Evolutionary conservation across 1,140 invertebrate genomes (phyloP).

Genomic region (Drepana arcuata): DNA sequence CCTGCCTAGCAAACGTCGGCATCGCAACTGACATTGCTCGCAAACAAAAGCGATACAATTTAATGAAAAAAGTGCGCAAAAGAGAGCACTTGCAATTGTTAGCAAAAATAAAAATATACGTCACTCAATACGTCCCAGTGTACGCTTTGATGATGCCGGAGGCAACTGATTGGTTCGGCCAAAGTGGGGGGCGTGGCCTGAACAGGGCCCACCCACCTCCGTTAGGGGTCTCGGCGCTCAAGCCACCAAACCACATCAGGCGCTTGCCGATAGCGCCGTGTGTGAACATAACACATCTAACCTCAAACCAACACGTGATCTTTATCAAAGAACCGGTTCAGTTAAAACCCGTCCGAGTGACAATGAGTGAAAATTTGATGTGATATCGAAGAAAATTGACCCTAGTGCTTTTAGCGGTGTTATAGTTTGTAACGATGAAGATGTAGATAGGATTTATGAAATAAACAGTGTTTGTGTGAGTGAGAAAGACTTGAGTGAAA

Average conservation of each 20-base stretch:
- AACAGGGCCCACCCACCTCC: slow-evolving; percentile 30
- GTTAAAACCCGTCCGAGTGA: slow-evolving; percentile 5
- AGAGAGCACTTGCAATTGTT: slow-evolving; percentile 37
- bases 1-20: slow-evolving; percentile 34
- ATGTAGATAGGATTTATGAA: slow-evolving; percentile 15
- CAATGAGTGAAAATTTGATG: slow-evolving; percentile 12
- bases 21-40: slow-evolving; percentile 41
- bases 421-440: slow-evolving; percentile 8
- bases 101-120: slow-evolving; percentile 53
- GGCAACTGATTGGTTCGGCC: slow-evolving; percentile 27
- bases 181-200: slow-evolving; percentile 34
- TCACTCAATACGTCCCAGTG: slow-evolving; percentile 58
- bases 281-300: slow-evolving; percentile 24
- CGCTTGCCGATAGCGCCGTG: slow-evolving; percentile 57
- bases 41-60: slow-evolving; percentile 52
- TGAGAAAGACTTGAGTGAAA: slow-evolving; percentile 12
- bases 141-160: slow-evolving; percentile 44
- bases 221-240: slow-evolving; percentile 40
- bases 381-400: slow-evolving; percentile 7
- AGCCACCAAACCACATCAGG: slow-evolving; percentile 48
- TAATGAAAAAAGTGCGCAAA: slow-evolving; percentile 32
- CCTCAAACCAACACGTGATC: slow-evolving; percentile 31
- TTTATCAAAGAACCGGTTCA: slow-evolving; percentile 13
- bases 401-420: slow-evolving; percentile 3
- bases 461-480: slow-evolving; percentile 11